phyloP scores from a whole-genome alignment of 2,797 vertebrate species.

The Ammospiza maritima region DNA sequence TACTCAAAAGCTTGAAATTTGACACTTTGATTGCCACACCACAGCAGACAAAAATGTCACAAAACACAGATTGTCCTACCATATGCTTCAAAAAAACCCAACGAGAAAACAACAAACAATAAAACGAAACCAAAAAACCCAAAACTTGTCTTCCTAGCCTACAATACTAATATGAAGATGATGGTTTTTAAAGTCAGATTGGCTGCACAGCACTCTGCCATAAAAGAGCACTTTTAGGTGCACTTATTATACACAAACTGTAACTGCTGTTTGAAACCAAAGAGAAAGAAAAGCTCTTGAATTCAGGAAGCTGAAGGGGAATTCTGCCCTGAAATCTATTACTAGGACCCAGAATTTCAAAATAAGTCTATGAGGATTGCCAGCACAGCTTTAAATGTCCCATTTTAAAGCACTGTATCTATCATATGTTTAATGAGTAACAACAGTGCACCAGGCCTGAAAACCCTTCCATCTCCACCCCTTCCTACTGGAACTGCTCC shows the following conservation, averaged over 20 bases:
- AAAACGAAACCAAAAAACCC: fast-evolving
- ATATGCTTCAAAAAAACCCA: neutral
- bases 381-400: neutral
- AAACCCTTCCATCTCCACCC: neutral
- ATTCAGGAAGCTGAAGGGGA: neutral
- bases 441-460: fast-evolving
- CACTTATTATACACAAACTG: neutral
- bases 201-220: neutral
- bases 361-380: neutral
- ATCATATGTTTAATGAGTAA: neutral
- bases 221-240: neutral
- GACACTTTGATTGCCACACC: neutral
- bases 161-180: neutral
- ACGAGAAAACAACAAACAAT: neutral
- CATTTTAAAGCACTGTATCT: neutral
- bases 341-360: neutral
- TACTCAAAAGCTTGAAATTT: neutral
- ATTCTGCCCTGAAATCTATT: neutral
- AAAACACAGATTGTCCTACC: neutral
- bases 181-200: neutral
- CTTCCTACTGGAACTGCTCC: neutral
- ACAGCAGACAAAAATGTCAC: neutral
- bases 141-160: neutral
- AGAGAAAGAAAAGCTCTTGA: neutral
- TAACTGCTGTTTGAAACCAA: neutral